phyloP scores from a whole-genome alignment of 1,140 invertebrate species.

The Panagrolaimus sp. region DNA sequence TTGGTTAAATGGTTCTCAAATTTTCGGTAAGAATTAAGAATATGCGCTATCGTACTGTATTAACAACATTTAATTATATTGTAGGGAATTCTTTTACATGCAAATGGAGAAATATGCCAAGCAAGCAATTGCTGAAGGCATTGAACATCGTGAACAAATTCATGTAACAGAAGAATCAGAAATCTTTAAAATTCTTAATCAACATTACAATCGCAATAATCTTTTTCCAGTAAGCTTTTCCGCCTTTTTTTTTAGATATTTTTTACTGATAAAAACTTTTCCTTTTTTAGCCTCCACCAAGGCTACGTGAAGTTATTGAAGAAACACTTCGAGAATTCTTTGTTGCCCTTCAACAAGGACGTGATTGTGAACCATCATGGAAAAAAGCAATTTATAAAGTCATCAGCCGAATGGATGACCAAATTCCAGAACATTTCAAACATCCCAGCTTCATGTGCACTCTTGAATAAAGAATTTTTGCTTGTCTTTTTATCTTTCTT shows the following conservation, averaged over 20 bases:
- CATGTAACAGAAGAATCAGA: slow-evolving; percentile 89
- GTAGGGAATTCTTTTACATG: slow-evolving; percentile 99
- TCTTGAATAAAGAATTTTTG: slow-evolving; percentile 66
- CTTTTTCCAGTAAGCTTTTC: slow-evolving; percentile 84
- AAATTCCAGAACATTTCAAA: slow-evolving; percentile 98
- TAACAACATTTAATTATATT: slow-evolving; percentile 52
- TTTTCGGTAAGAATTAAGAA: slow-evolving; percentile 37
- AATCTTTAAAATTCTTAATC: slow-evolving; percentile 91
- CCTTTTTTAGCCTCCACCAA: slow-evolving; percentile 79
- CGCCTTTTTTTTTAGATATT: background rate
- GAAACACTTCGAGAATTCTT: slow-evolving; percentile 96
- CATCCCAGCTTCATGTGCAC: slow-evolving; percentile 97
- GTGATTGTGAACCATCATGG: slow-evolving; percentile 97
- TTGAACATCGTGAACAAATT: slow-evolving; percentile 84
- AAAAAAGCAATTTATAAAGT: slow-evolving; percentile 99
- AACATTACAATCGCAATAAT: slow-evolving; percentile 99
- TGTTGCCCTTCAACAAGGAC: slow-evolving; percentile 87
- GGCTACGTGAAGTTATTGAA: slow-evolving; percentile 91
- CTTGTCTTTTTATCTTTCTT: too few species aligned
- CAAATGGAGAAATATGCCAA: slow-evolving; percentile 99
- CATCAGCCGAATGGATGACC: slow-evolving; percentile 94
- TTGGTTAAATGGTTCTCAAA: slow-evolving; percentile 87
- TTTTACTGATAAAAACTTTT: background rate
- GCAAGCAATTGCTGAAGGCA: slow-evolving; percentile 90
- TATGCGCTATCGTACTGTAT: background rate